Base-by-base conservation (phyloP, 2,797 vertebrate species). In the Melanotaenia trifasciata region DNA sequence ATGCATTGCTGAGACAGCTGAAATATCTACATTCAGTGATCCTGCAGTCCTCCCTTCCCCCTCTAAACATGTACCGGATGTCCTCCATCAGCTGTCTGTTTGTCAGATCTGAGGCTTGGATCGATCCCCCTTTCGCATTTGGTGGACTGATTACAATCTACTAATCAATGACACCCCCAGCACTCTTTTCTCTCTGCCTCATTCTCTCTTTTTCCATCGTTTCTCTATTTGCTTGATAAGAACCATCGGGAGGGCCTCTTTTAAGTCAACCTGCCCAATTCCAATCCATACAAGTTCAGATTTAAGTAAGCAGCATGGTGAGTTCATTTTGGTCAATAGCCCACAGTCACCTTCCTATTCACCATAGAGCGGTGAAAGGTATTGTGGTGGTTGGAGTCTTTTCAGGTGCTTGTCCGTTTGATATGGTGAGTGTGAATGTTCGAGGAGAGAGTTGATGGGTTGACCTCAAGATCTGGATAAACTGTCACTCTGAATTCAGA, bases 71-170 rank as follows among this genome's bases (percentile, higher is more conserved):
- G 90, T 90, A 88, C 87, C 89, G 90, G 92, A 92, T 92, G 92
- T 93, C 91, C 91, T 93, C 87, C 87, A 86, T 94, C 93, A 94
- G 88, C 79, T 91, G 91, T 91, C 93, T 88, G 87, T 91, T 92
- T 94, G 93, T 93, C 93, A 91, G 91, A 92, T 86, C 81, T 93
- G 93, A 94, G 91, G 93, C 90, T 84, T 72, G 80, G 82, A 93
- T 94, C 91, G 90, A 94, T 94, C 76, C 78, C 84, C 87, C 93
- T 90, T 93, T 90, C 91, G 91, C 91, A 92, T 94, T 94, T 89
- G 83, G 87, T 91, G 94, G 91, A 94, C 96, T 96, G 96, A 97
- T 97, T 96, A 96, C 95, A 96, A 97, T 97, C 96, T 97, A 95
- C 96, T 96, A 96, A 97, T 97, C 96, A 97, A 96, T 95, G 95